phyloP scores from a whole-genome alignment of 2,113 vertebrate species.

The human (Homo sapiens) region GRCh38 chr6:157545501-157546000 shows the following conservation, averaged over 20 bases:
- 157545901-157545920: neutral
- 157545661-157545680: too few relatives aligned
- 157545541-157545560: too few relatives aligned
- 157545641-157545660: too few relatives aligned
- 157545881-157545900: rapidly evolving
- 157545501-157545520: too few relatives aligned
- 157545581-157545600: too few relatives aligned
- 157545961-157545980: neutral
- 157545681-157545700: neutral
- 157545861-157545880: neutral
- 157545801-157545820: neutral
- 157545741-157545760: neutral
- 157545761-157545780: too few relatives aligned
- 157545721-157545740: neutral
- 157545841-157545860: neutral
- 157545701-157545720: neutral
- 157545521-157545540: too few relatives aligned
- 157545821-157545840: rapidly evolving
- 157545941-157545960: neutral
- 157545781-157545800: neutral
- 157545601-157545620: too few relatives aligned
- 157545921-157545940: neutral
- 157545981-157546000: neutral
- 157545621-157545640: too few relatives aligned
- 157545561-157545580: too few relatives aligned